Percentiles rank a stretch among this genome's conserved stretches.
Conservation (phyloP, 2,888 invertebrate genomes). For the Drosophila parthenogenetica region DNA sequence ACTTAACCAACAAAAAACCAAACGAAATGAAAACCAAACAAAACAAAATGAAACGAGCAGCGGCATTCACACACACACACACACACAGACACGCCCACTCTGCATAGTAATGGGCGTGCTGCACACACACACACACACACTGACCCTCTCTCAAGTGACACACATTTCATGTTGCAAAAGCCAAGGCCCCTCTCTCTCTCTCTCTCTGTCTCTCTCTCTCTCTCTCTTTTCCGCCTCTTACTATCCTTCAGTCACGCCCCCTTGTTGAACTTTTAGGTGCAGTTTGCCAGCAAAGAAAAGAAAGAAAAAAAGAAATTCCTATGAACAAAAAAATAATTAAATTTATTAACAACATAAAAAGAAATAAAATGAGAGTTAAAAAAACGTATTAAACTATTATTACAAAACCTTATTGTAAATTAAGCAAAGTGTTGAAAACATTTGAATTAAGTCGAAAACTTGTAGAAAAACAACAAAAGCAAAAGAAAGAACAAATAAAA, state of each 20-base stretch:
- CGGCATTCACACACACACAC: conserved; percentile 34
- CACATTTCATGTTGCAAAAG: conserved; percentile 49
- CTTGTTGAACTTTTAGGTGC: conserved; percentile 62
- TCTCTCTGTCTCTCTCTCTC: conserved; percentile 6
- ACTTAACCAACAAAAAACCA: conserved; percentile 39
- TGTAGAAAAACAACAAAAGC: conserved; percentile 79
- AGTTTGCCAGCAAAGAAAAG: conserved; percentile 61
- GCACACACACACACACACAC: conserved; percentile 31
- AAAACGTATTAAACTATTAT: conserved; percentile 58
- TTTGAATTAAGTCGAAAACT: conserved; percentile 62
- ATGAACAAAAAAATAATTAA: conserved; percentile 31
- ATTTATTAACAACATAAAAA: conserved; percentile 25
- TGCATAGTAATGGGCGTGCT: conserved; percentile 39
- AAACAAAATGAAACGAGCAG: conserved; percentile 48
- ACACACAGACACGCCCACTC: conserved; percentile 23
- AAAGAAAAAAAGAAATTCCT: conserved; percentile 14
- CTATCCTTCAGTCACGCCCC: conserved; percentile 22
- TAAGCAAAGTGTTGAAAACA: conserved; percentile 65
- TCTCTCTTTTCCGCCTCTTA: conserved; percentile 1
- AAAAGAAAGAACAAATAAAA: conserved; percentile 42
- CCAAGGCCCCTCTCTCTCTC: conserved; percentile 14
- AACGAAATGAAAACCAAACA: conserved; percentile 20
- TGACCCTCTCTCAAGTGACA: conserved; percentile 46
- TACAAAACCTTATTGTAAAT: conserved; percentile 83
- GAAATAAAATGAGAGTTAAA: conserved; percentile 35